Evolutionary conservation across 2,888 invertebrate species (phyloP).

Genomic region (Neocrepidodera transversa): DNA sequence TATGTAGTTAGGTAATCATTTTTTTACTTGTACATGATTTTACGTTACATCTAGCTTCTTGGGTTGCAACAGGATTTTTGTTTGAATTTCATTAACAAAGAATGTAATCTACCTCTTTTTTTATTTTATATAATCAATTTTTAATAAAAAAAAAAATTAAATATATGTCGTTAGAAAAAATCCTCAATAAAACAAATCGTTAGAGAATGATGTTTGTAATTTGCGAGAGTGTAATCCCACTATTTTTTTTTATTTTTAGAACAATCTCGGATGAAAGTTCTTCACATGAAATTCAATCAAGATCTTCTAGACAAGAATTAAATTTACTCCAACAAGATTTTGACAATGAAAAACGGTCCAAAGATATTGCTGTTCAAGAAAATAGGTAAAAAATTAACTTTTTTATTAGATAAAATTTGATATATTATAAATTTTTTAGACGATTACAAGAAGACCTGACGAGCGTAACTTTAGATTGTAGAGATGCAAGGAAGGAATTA

Average conservation of each 20-base stretch:
- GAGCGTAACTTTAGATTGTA: constrained; percentile 68
- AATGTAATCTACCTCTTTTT: too few relatives aligned
- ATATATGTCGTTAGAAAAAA: too few relatives aligned
- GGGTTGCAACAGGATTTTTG: too few relatives aligned
- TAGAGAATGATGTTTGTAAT: too few relatives aligned
- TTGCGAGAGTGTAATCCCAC: too few relatives aligned
- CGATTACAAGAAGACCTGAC: constrained; percentile 77
- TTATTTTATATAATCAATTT: too few relatives aligned
- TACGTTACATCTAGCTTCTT: background rate
- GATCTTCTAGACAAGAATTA: constrained; percentile 65
- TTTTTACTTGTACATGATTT: background rate
- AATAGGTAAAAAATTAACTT: constrained; percentile 62
- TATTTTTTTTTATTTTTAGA: too few relatives aligned
- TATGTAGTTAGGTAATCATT: background rate
- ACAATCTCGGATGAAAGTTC: constrained; percentile 55
- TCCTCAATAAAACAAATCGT: too few relatives aligned
- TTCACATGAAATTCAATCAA: constrained; percentile 63
- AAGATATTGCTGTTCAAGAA: constrained; percentile 69
- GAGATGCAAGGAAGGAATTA: constrained; percentile 70
- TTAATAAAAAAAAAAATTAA: too few relatives aligned
- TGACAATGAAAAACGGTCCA: constrained; percentile 63
- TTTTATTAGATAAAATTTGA: background rate
- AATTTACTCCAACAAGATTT: constrained; percentile 68
- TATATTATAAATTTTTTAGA: constrained; percentile 57
- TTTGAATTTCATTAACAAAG: too few relatives aligned